Base-by-base conservation (phyloP, 2,888 invertebrate genomes). In the Mayetiola destructor region DNA sequence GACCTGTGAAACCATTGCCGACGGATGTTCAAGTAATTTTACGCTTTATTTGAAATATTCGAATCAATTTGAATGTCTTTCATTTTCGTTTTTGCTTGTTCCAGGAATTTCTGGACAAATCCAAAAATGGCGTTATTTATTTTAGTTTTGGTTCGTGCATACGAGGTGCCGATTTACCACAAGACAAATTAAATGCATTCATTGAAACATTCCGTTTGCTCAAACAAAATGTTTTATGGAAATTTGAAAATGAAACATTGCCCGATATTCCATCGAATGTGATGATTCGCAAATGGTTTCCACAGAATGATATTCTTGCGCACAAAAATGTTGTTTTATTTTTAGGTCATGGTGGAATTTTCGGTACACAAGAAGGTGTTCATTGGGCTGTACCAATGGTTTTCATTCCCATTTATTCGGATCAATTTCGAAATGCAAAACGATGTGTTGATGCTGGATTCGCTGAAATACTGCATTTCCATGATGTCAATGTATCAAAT, bases 381-480 rank as follows among this genome's bases (percentile, higher is more conserved):
- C 10, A 40, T 14, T 40, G 40, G 40, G 20, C 40, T 3, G 40
- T 40, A 12, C 40, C 40, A 40, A 40, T 40, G 40, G 21, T 40
- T 3, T 40, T 40, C 10, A 40, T 40, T 12, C 40, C 40, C 2
- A 40, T 40, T 8, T 40, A 40, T 21, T 20, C 40, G 21, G 40
- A 40, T 40, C 40, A 40, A 21, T 40, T 40, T 21, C 6, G 40
- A 21, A 40, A 40, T 21, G 40, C 40, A 8, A 48, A 27, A 48
- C 48, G 48, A 23, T 48, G 48, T 27, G 40, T 40, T n/a, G 40
- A 40, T 21, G 40, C 40, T 21, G 48, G 27, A 48, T 27, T 48
- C 27, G 48, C 48, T 48, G 48, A 48, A 27, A 48, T 48, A 6
- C 12, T 48, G 2, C n/a, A 10, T 14, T 48, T 48, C 29, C 27